phyloP scores from a whole-genome alignment of 2,888 invertebrate species.

The Mythimna impura region DNA sequence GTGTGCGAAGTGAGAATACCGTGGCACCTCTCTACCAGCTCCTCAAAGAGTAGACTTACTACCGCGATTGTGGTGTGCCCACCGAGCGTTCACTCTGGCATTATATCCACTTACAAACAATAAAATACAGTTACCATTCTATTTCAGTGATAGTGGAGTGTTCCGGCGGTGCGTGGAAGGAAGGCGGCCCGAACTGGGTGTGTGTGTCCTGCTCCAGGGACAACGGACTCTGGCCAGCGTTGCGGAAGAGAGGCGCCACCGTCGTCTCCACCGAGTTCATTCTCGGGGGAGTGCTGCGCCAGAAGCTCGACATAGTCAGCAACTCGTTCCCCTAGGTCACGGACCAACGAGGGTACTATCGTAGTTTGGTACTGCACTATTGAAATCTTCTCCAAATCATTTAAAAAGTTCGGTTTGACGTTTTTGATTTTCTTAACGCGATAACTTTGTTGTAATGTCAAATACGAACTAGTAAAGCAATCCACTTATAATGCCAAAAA shows the following conservation, averaged over 20 bases:
- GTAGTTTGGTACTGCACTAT: conserved; percentile 6
- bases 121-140: conserved; percentile 7
- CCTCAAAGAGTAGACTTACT: no score
- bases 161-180: conserved; percentile 83
- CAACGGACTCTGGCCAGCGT: conserved; percentile 72
- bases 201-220: conserved; percentile 77
- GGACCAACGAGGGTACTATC: background rate
- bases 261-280: conserved; percentile 81
- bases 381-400: background rate
- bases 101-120: background rate
- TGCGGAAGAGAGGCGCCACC: conserved; percentile 75
- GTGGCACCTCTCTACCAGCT: no score
- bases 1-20: no score
- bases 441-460: background rate
- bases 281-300: conserved; percentile 80
- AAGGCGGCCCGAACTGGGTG: conserved; percentile 76
- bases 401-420: background rate
- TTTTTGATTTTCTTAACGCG: background rate
- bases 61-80: no score
- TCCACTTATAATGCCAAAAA: background rate
- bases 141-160: conserved; percentile 85
- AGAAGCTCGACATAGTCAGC: conserved; percentile 72
- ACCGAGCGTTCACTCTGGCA: no score
- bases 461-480: background rate
- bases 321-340: conserved; percentile 56